phyloP scores from a whole-genome alignment of 2,797 vertebrate genomes.

The Pipistrellus kuhlii region DNA sequence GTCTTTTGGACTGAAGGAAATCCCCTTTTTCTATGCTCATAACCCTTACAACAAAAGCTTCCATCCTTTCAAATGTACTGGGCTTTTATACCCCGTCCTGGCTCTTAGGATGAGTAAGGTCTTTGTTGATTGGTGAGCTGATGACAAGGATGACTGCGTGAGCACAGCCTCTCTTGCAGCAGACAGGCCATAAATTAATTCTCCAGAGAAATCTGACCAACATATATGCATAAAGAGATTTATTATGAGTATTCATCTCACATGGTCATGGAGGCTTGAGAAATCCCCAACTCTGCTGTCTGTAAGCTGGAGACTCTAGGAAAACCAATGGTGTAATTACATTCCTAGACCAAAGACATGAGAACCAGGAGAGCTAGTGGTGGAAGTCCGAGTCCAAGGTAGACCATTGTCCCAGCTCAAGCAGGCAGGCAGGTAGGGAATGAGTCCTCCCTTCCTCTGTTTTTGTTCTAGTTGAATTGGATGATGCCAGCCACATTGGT shows the following conservation, averaged over 20 bases:
- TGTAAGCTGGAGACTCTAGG: background rate
- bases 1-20: background rate
- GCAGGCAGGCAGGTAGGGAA: background rate
- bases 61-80: background rate
- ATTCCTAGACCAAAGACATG: background rate
- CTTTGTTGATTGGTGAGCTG: background rate
- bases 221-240: background rate
- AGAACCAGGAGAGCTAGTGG: background rate
- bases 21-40: background rate
- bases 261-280: background rate
- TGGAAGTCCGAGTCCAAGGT: background rate
- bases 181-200: background rate
- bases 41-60: background rate
- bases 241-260: background rate
- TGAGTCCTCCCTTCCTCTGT: background rate
- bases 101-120: background rate
- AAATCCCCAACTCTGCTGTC: background rate
- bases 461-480: no score
- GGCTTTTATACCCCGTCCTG: background rate
- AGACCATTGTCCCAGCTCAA: background rate
- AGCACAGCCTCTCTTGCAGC: no score
- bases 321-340: background rate
- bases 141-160: accelerated
- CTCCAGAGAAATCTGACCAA: background rate
- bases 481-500: background rate